Conservation (phyloP, 2,888 invertebrate species). For the Onthophagus sagittarius region DNA sequence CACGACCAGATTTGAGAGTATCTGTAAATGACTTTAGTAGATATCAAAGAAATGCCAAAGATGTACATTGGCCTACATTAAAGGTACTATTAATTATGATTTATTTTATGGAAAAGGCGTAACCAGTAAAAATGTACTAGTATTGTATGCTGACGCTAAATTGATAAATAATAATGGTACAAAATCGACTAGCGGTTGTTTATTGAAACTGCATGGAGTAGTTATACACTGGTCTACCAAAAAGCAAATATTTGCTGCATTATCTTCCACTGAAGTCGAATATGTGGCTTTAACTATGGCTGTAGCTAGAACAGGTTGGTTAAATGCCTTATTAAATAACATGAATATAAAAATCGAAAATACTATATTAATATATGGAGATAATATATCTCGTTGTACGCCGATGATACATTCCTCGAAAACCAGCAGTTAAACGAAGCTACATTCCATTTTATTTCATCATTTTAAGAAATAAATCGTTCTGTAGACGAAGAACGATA, state of each 20-base stretch:
- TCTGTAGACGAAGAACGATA: too few species aligned
- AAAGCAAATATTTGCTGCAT: conserved; percentile 31
- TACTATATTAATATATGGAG: conserved; percentile 26
- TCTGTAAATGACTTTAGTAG: conserved; percentile 23
- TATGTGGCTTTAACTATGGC: conserved; percentile 28
- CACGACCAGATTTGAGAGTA: conserved; percentile 22
- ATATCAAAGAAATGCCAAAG: conserved; percentile 25
- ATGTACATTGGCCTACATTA: conserved; percentile 19
- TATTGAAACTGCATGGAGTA: conserved; percentile 24
- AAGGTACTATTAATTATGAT: neutral
- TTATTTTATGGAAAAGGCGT: neutral
- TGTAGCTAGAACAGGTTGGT: neutral
- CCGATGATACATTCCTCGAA: too few species aligned
- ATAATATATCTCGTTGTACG: conserved; percentile 32
- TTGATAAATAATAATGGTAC: too few species aligned
- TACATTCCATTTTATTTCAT: too few species aligned
- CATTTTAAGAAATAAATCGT: too few species aligned
- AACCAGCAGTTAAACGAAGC: too few species aligned
- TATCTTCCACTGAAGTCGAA: conserved; percentile 36
- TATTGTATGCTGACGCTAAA: too few species aligned
- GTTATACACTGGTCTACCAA: conserved; percentile 33
- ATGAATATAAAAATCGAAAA: conserved; percentile 5
- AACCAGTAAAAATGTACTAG: too few species aligned
- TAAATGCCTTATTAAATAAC: neutral
- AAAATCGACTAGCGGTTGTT: too few species aligned